phyloP scores from a whole-genome alignment of 2,797 vertebrate genomes.

The Champsocephalus gunnari region DNA sequence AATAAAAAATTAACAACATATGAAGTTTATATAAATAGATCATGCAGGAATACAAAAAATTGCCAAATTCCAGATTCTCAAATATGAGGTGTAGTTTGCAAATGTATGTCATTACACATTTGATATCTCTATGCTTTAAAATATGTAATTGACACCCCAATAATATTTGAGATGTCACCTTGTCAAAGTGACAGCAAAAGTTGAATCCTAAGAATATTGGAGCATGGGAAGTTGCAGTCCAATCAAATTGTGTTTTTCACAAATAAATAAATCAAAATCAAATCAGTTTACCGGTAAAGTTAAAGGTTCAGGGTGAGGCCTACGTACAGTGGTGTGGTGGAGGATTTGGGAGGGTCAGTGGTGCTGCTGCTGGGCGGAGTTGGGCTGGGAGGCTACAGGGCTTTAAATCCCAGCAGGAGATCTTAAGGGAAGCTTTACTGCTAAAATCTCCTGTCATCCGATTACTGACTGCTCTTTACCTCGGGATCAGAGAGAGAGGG shows the following conservation, averaged over 20 bases:
- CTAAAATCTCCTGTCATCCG: constrained; percentile 84
- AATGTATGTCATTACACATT: background rate
- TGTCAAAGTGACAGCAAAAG: background rate
- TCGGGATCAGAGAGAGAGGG: constrained; percentile 70
- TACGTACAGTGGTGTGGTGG: background rate
- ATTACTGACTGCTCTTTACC: constrained; percentile 80
- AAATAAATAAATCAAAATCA: background rate
- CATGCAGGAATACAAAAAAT: background rate
- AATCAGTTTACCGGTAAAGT: background rate
- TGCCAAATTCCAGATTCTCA: background rate
- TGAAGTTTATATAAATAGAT: background rate
- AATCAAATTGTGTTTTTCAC: background rate
- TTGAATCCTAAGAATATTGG: no score
- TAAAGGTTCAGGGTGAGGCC: background rate
- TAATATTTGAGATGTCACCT: background rate
- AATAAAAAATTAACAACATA: background rate
- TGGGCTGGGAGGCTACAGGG: constrained; percentile 16
- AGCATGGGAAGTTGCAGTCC: background rate
- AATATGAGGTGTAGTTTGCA: background rate
- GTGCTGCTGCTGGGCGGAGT: background rate
- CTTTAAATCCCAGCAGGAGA: constrained; percentile 72
- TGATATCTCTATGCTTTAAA: background rate
- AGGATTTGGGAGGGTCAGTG: background rate
- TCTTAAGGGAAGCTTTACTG: constrained; percentile 73
- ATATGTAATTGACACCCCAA: background rate